These are phyloP conservation scores for Wasmannia auropunctata DNA, from an alignment of 1,140 invertebrate species.

Conservation along the genomic window DNA sequence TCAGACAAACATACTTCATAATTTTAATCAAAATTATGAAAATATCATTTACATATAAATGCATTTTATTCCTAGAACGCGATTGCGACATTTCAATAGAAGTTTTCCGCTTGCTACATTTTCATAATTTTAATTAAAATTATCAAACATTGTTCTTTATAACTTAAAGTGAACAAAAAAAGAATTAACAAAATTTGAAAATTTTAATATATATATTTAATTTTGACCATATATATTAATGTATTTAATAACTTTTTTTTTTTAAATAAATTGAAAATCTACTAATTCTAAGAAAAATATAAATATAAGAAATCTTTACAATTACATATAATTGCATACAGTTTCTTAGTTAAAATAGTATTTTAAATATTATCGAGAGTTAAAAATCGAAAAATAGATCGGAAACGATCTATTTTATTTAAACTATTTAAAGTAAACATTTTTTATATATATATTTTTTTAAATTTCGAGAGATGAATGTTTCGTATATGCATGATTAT, in stretches of 20 bases:
- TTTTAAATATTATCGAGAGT: neutral
- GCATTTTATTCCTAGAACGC: neutral
- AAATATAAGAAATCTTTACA: neutral
- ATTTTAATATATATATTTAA: neutral
- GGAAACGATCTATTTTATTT: no score
- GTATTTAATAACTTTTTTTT: no score
- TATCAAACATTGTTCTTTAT: neutral
- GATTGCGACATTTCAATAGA: neutral
- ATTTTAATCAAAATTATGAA: neutral
- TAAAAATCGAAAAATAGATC: neutral
- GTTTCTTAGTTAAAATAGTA: neutral
- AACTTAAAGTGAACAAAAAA: neutral
- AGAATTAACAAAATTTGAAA: neutral
- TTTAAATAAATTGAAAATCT: neutral
- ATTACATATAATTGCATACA: neutral
- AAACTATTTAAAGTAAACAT: neutral
- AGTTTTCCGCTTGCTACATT: neutral
- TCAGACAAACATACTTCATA: neutral
- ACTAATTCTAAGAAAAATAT: neutral
- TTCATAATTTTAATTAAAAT: neutral
- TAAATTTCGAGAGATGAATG: neutral
- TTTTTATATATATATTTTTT: neutral
- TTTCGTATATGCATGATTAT: neutral
- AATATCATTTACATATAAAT: neutral
- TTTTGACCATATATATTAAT: neutral